Percentiles rank a stretch among this genome's conserved stretches.
These are phyloP conservation scores for Holothuria scabra DNA, from an alignment of 53 echinoderm and acorn worm genomes.

Conservation along the genomic window DNA sequence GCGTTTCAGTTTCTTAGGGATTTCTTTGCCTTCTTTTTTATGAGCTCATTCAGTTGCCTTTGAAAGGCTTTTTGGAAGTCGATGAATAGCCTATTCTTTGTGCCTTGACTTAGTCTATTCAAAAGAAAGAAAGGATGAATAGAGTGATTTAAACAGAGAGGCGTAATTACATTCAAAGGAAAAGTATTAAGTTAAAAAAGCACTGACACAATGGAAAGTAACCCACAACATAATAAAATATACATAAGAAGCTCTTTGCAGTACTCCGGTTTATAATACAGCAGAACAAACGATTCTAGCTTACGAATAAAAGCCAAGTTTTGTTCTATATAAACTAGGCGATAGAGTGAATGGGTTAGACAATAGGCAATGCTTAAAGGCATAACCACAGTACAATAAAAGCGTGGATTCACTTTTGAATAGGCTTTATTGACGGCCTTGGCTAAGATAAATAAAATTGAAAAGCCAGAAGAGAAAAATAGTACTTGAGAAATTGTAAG, in stretches of 20 bases:
- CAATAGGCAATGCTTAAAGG: conserved; percentile 33
- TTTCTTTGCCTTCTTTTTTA: neutral
- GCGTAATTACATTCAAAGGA: conserved; percentile 37
- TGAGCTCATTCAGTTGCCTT: neutral
- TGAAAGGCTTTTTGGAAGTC: conserved; percentile 18
- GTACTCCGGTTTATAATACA: neutral
- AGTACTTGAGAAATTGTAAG: conserved; percentile 37
- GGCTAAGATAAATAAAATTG: conserved; percentile 67
- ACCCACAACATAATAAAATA: conserved; percentile 42
- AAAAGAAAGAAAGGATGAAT: conserved; percentile 14
- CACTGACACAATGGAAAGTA: conserved; percentile 38
- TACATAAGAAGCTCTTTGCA: conserved; percentile 27
- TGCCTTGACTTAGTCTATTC: conserved; percentile 22
- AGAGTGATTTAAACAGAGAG: conserved; percentile 18
- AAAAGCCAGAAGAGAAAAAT: conserved; percentile 36
- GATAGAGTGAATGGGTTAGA: conserved; percentile 13
- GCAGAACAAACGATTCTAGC: conserved; percentile 23
- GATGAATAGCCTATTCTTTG: neutral
- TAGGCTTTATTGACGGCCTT: conserved; percentile 51
- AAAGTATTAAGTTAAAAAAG: conserved; percentile 25
- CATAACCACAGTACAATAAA: conserved; percentile 17
- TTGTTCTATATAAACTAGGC: conserved; percentile 42
- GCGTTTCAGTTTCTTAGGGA: conserved; percentile 27
- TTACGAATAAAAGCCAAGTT: conserved; percentile 14
- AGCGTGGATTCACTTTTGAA: conserved; percentile 43